Evolutionary conservation across 2,797 vertebrate species (phyloP).

Genomic region (Eptatretus atami): DNA sequence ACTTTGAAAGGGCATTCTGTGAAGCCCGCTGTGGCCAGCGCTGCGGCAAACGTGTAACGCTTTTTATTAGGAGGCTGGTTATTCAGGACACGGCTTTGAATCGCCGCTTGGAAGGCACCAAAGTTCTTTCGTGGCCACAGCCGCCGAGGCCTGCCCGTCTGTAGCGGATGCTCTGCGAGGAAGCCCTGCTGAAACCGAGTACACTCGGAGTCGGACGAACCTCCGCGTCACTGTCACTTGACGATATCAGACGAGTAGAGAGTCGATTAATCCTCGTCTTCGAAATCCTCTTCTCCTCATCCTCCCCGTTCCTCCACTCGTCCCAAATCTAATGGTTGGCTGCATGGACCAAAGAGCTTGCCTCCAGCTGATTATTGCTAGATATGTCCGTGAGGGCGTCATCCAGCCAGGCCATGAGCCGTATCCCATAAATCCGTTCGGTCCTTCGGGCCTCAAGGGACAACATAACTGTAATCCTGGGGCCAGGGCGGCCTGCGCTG

Average conservation of each 20-base stretch:
- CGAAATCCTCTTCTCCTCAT: constrained; percentile 21
- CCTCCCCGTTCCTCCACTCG: constrained; percentile 59
- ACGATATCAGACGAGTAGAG: constrained; percentile 7
- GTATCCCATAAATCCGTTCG: too few species aligned
- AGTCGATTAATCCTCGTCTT: constrained; percentile 17
- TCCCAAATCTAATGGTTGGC: constrained; percentile 31
- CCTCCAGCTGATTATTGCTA: constrained; percentile 52
- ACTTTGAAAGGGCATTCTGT: too few species aligned
- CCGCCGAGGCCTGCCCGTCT: constrained; percentile 41
- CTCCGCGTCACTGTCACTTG: constrained; percentile 41
- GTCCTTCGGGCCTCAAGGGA: too few species aligned
- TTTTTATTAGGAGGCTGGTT: too few species aligned
- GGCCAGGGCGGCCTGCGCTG: too few species aligned
- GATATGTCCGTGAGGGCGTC: constrained; percentile 12
- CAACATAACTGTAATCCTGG: too few species aligned
- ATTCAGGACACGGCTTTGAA: too few species aligned
- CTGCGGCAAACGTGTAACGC: too few species aligned
- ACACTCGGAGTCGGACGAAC: constrained; percentile 41
- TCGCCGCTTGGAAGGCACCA: not conserved
- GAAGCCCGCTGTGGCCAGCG: too few species aligned
- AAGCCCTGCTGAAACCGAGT: constrained; percentile 75
- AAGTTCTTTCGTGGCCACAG: not conserved
- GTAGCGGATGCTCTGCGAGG: constrained; percentile 75
- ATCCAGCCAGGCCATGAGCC: constrained; percentile 15
- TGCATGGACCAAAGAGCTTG: constrained; percentile 65